These are phyloP conservation scores for Enteromius afrohamiltoni DNA, from an alignment of 2,797 vertebrate genomes.

Conservation along the genomic window DNA sequence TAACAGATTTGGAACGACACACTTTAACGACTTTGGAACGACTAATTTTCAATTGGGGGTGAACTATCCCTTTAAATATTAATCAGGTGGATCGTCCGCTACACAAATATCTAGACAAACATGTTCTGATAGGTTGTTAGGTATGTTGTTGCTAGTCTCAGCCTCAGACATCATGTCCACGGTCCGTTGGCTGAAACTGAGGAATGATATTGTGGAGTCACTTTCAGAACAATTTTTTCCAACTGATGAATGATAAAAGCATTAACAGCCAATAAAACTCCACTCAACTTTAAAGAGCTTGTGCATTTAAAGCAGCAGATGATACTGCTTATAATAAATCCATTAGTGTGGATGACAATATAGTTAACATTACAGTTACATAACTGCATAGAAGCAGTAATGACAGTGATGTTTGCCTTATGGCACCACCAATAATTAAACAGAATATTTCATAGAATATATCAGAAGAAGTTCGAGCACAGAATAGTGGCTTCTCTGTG, in stretches of 20 bases:
- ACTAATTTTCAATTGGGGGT: background rate
- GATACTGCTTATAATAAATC: background rate
- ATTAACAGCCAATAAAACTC: background rate
- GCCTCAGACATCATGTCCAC: too few species aligned
- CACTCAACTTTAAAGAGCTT: constrained; percentile 6
- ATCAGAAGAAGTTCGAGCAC: background rate
- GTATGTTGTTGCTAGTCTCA: background rate
- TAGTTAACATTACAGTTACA: background rate
- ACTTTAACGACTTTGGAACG: too few species aligned
- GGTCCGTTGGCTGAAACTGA: background rate
- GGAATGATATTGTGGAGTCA: background rate
- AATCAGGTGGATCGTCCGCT: background rate
- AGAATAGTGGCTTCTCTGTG: constrained; percentile 1
- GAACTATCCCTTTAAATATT: background rate
- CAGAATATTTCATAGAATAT: background rate
- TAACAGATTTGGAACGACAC: background rate
- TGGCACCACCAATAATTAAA: constrained; percentile 7
- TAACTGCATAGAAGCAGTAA: background rate
- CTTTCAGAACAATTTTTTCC: background rate
- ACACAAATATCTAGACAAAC: background rate
- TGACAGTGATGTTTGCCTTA: background rate
- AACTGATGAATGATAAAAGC: constrained; percentile 7
- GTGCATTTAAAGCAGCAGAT: background rate
- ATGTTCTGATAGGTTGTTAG: background rate
- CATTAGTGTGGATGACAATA: background rate